phyloP scores from a whole-genome alignment of 2,888 invertebrate species.

The Chrysopilus asiliformis region DNA sequence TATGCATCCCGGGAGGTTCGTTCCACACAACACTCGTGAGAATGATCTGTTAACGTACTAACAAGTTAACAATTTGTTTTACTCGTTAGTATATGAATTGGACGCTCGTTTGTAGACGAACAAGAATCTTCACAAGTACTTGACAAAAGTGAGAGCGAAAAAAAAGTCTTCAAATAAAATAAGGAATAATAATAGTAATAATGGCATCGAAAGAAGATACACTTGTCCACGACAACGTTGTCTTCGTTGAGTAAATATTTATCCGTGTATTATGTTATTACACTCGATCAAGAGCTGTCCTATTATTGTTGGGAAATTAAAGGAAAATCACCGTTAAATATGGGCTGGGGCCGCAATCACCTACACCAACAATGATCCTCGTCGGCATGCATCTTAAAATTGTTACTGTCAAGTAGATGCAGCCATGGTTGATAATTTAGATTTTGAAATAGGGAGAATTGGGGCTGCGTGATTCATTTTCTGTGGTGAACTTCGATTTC shows the following conservation, averaged over 20 bases:
- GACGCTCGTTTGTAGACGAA: background rate
- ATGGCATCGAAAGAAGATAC: no score
- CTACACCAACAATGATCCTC: no score
- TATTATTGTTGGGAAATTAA: no score
- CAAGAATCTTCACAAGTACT: slow-evolving; percentile 4
- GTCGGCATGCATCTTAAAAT: no score
- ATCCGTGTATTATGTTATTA: slow-evolving; percentile 12
- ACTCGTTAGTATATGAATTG: no score
- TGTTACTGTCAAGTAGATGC: slow-evolving; percentile 6
- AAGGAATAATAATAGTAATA: slow-evolving; percentile 3
- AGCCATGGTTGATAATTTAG: slow-evolving; percentile 6
- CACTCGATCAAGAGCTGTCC: slow-evolving; percentile 9
- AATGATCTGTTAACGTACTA: slow-evolving; percentile 3
- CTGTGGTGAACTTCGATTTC: no score
- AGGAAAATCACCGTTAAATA: no score
- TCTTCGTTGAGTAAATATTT: slow-evolving; percentile 11
- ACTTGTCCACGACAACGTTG: slow-evolving; percentile 6
- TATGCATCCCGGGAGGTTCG: no score
- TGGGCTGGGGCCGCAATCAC: no score
- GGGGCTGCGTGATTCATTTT: no score
- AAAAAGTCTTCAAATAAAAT: slow-evolving; percentile 1
- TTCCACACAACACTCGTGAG: background rate
- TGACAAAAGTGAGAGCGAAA: background rate
- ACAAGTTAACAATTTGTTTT: slow-evolving; percentile 5
- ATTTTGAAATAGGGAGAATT: slow-evolving; percentile 6